Evolutionary conservation across 92 coral and sea anemone genomes (phyloP).

Genomic region (Umimayanthus chanpuru): DNA sequence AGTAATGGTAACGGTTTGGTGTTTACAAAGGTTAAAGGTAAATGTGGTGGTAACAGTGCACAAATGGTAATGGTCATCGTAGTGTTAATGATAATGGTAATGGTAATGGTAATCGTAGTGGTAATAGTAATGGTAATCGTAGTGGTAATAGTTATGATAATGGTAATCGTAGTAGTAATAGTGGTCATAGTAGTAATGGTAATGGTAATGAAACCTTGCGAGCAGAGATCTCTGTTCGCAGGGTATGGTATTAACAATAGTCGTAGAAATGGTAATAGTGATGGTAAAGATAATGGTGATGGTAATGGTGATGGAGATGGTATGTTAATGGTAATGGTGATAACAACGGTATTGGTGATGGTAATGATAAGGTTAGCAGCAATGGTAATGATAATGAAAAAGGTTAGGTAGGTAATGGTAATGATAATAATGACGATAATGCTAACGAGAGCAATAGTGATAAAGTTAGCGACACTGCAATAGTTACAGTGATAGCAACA

Average conservation of each 20-base stretch:
- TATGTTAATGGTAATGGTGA: not conserved
- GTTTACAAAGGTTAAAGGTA: not conserved
- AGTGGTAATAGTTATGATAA: no score
- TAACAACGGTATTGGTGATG: not conserved
- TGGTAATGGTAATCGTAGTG: not conserved
- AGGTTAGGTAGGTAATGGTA: not conserved
- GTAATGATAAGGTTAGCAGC: no score
- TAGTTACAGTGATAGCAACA: not conserved
- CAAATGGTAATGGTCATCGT: not conserved
- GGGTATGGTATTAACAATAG: no score
- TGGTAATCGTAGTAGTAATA: no score
- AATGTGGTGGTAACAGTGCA: not conserved
- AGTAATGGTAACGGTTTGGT: no score
- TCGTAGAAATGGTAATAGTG: no score
- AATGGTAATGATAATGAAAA: not conserved
- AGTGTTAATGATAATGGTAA: not conserved
- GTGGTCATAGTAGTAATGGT: no score
- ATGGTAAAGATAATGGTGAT: no score
- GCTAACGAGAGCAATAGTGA: no score
- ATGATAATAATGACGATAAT: not conserved
- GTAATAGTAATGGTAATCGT: not conserved
- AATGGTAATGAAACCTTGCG: no score
- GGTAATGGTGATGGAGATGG: not conserved
- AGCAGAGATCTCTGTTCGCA: no score
- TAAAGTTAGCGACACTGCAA: not conserved